phyloP scores from a whole-genome alignment of 2,888 invertebrate genomes.

The Labia minor region DNA sequence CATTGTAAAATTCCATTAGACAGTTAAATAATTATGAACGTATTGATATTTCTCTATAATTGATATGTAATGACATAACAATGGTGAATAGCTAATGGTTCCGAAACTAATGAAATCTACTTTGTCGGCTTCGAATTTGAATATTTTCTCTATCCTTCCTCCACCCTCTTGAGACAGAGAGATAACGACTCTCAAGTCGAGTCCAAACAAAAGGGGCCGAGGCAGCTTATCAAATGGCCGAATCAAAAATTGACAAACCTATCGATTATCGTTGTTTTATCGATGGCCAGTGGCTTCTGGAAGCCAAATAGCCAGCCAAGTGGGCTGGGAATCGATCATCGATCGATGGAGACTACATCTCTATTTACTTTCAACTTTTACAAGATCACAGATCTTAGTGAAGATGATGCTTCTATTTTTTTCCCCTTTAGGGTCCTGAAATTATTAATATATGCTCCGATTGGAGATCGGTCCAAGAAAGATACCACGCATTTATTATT shows the following conservation, averaged over 20 bases:
- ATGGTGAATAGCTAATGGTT: background rate
- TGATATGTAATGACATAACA: conserved; percentile 13
- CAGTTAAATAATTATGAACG: conserved; percentile 1
- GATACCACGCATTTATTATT: no score
- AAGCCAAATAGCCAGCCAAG: background rate
- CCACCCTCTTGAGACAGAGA: background rate
- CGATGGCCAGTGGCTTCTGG: background rate
- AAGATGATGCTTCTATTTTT: no score
- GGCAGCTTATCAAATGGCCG: background rate
- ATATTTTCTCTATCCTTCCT: background rate
- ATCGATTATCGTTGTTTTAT: conserved; percentile 3
- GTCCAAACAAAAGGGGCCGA: conserved; percentile 1
- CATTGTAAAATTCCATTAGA: background rate
- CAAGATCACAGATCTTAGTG: no score
- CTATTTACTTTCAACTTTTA: no score
- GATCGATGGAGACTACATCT: no score
- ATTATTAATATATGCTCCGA: no score
- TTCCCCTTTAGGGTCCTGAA: no score
- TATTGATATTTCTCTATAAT: conserved; percentile 5
- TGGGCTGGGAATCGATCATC: background rate
- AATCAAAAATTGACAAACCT: background rate
- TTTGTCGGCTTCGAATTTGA: conserved; percentile 7
- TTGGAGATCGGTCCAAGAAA: no score
- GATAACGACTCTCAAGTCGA: background rate
- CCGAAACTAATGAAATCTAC: conserved; percentile 1